Evolutionary conservation across 2,113 vertebrate species (phyloP).

Genomic region (Atrichornis clamosus): DNA sequence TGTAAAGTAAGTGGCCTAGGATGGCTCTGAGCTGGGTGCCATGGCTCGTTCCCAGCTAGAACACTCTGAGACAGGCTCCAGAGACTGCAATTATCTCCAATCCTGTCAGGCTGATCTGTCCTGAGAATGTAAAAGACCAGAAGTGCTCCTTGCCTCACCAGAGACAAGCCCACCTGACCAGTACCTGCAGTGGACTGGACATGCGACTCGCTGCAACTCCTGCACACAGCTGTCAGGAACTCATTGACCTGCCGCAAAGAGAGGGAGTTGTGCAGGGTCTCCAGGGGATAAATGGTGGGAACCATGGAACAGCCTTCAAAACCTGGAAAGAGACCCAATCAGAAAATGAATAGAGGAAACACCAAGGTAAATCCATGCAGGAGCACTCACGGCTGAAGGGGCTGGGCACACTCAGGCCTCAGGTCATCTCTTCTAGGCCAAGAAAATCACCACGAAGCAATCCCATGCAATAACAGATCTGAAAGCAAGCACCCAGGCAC

Average conservation of each 20-base stretch:
- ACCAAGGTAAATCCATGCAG: background rate
- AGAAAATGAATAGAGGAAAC: slow-evolving; percentile 39
- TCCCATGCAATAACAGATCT: slow-evolving; percentile 41
- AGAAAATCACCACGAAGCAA: background rate
- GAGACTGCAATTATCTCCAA: background rate
- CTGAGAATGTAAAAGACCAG: rapidly evolving
- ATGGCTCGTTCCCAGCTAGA: background rate
- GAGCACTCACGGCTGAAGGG: background rate
- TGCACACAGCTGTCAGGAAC: slow-evolving; percentile 86
- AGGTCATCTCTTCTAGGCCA: background rate
- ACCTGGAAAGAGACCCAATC: slow-evolving; percentile 78
- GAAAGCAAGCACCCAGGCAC: slow-evolving; percentile 14
- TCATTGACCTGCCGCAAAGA: slow-evolving; percentile 92
- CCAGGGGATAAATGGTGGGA: slow-evolving; percentile 95
- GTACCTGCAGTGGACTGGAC: slow-evolving; percentile 84
- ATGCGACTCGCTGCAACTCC: slow-evolving; percentile 81
- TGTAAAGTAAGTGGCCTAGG: background rate
- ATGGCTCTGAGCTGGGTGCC: background rate
- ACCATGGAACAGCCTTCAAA: slow-evolving; percentile 99
- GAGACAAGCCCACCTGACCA: background rate
- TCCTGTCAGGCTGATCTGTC: background rate
- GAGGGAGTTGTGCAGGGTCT: slow-evolving; percentile 98
- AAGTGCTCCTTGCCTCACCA: background rate
- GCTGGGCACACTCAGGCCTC: background rate
- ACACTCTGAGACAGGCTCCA: background rate